Base-by-base conservation (phyloP, 1,140 invertebrate species). In the Teleopsis dalmanni region DNA sequence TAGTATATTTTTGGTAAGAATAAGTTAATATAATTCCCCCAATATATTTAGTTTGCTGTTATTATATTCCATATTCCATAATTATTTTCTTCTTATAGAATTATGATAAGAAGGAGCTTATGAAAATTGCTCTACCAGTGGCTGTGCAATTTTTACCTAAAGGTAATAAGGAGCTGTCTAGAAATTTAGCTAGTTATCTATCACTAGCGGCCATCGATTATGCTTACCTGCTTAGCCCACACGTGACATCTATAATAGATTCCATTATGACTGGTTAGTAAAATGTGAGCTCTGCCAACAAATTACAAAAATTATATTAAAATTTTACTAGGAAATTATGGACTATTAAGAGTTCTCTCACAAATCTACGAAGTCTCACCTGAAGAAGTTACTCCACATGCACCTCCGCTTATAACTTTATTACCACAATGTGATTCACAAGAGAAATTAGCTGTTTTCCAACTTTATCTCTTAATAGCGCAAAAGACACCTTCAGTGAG, bases 121-220 rank as follows among this genome's bases (percentile, higher is more conserved):
- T 95, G 91, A 84, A 86, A 65, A 72, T 88, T 23, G 87, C 90
- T 13, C 75, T 95, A 48, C 91, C 92, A 4, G 82, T 92, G 16
- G 89, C 90, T 4, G 88, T 96, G 0, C 90, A 92, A 71, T 92
- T 94, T 65, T 73, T 96, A 23, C 84, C 89, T 57, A 88, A 90
- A 73, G 88, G 88, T 16, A 95, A 95, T 67, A 79, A 82, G 54
- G 91, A 95, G 68, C 75, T 96, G 36, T 87, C 87, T 1, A 73
- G 88, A 33, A 93, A 91, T 72, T 85, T 95, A 73, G 88, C 91
- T 40, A 87, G 88, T 42, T 95, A 96, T 72, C 73, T 96, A 13
- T 92, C 89, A 1, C 72, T 96, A 48, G 91, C 90, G n/a, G 91
- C 91, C 38, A 90, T 93, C 41, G 88, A 94, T 61, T 89, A 93